A percentile compares a stretch with the other conserved stretches of the same genome.
Conservation (phyloP, 2,113 vertebrate genomes). For the Progne subis region DNA sequence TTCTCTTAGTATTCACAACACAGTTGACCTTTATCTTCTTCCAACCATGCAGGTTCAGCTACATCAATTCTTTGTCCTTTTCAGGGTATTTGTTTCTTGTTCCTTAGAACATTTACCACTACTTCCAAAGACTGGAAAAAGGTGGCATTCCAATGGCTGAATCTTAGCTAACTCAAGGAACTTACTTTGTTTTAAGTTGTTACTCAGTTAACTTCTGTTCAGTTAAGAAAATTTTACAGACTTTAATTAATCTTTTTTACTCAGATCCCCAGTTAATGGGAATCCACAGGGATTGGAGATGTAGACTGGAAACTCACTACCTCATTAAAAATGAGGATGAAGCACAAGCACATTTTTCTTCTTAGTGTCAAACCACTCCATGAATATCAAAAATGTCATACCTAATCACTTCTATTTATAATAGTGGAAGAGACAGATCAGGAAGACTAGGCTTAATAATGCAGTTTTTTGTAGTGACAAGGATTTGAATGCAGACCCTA, state of each 20-base stretch:
- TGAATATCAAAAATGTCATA: background rate
- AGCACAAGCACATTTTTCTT: background rate
- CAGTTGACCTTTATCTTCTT: background rate
- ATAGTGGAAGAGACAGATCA: background rate
- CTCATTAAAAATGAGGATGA: background rate
- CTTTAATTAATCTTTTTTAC: background rate
- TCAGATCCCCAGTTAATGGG: background rate
- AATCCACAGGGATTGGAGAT: background rate
- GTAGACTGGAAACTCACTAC: background rate
- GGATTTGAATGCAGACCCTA: background rate
- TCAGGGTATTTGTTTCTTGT: background rate
- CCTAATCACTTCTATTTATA: background rate
- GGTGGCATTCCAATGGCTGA: background rate
- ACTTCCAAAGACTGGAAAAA: background rate
- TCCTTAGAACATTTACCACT: background rate
- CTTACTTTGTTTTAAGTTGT: background rate
- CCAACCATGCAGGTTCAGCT: background rate
- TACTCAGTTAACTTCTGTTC: background rate
- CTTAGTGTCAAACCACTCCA: background rate
- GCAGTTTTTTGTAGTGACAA: background rate
- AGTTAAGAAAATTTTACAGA: background rate
- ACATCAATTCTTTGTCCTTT: background rate
- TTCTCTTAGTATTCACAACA: background rate
- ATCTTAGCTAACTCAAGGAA: background rate
- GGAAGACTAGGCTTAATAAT: background rate